Conservation (phyloP, 2,888 invertebrate species). For the Blastobasis lacticolella region DNA sequence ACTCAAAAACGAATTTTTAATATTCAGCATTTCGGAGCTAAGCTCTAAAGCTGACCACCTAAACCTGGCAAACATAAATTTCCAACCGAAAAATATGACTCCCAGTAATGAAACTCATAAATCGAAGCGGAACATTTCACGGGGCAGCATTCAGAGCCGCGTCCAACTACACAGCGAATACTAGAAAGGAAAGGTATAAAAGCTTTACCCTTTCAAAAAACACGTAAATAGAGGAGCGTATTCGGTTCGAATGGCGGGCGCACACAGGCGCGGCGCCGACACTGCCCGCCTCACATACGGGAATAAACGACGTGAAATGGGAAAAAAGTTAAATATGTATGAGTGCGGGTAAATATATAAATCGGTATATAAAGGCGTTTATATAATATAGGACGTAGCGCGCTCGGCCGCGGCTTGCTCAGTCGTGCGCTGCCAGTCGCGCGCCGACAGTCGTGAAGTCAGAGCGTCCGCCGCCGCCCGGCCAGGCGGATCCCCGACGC, state of each 20-base stretch:
- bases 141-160: conserved; percentile 52
- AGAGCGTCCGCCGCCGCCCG: background rate
- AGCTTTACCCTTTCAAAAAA: conserved; percentile 72
- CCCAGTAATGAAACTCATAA: conserved; percentile 59
- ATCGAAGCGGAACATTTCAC: conserved; percentile 65
- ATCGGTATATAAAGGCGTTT: conserved; percentile 69
- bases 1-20: no score
- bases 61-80: conserved; percentile 18
- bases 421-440: conserved; percentile 45
- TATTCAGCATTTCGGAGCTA: no score
- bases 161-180: conserved; percentile 61
- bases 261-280: conserved; percentile 38
- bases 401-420: conserved; percentile 36
- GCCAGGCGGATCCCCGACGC: no score
- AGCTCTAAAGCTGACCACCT: no score
- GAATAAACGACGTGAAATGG: conserved; percentile 72
- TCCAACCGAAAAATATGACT: conserved; percentile 44
- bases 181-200: conserved; percentile 69
- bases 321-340: conserved; percentile 75
- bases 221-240: conserved; percentile 63
- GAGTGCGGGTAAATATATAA: conserved; percentile 74
- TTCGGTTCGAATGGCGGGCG: conserved; percentile 49
- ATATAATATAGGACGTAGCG: conserved; percentile 61
- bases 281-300: conserved; percentile 53
- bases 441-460: conserved; percentile 27